phyloP scores from a whole-genome alignment of 2,113 vertebrate genomes.

The Circaetus gallicus region DNA sequence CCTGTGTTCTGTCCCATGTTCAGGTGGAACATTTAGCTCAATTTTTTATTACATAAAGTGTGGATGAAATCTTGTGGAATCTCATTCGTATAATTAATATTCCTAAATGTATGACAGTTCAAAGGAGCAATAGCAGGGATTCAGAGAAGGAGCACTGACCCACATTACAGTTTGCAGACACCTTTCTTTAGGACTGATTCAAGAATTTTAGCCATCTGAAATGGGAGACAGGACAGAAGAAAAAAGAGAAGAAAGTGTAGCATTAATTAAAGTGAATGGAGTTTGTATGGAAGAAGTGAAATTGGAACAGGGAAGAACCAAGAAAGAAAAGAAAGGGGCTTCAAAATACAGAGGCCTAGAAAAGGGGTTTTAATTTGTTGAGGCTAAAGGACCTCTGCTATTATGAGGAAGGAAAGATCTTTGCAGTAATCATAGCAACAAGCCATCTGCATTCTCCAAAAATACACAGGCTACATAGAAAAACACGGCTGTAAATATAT shows the following conservation, averaged over 20 bases:
- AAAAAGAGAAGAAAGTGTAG: neutral
- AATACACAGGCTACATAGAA: neutral
- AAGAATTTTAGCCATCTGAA: neutral
- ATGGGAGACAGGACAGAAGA: neutral
- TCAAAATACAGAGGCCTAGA: neutral
- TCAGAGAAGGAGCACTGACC: neutral
- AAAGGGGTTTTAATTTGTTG: neutral
- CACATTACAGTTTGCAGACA: neutral
- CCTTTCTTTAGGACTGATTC: neutral
- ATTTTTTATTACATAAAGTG: neutral
- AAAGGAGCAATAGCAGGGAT: neutral
- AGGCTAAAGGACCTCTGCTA: neutral
- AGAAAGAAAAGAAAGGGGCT: neutral
- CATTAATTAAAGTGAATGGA: neutral
- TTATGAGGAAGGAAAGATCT: neutral
- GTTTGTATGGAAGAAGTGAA: neutral
- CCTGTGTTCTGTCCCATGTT: neutral
- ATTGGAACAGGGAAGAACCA: neutral
- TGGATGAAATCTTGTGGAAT: neutral
- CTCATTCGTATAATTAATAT: neutral
- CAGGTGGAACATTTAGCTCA: neutral
- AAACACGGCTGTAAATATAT: neutral
- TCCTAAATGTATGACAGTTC: neutral
- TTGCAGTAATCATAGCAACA: neutral
- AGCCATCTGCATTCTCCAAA: neutral